phyloP scores from a whole-genome alignment of 2,888 invertebrate species.

The Galeruca laticollis region DNA sequence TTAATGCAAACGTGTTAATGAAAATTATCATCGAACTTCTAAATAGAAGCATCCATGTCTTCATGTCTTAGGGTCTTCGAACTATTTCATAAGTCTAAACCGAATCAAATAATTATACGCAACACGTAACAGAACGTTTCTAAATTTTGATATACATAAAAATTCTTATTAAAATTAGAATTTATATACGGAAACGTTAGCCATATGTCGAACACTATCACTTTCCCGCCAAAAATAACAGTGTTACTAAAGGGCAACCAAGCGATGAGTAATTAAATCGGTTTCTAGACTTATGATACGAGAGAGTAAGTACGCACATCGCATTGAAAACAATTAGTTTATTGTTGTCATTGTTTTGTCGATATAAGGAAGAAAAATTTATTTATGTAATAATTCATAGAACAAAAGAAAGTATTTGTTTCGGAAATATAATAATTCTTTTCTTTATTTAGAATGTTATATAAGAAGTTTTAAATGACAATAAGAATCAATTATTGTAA shows the following conservation, averaged over 20 bases:
- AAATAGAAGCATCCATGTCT: too few species aligned
- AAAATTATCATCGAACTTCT: too few species aligned
- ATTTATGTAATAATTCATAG: not conserved
- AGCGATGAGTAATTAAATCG: conserved; percentile 20
- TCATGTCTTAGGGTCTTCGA: not conserved
- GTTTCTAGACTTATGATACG: not conserved
- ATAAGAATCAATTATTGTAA: too few species aligned
- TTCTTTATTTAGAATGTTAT: not conserved
- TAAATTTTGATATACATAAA: not conserved
- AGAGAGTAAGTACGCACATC: not conserved
- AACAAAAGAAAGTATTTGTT: conserved; percentile 12
- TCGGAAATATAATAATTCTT: conserved; percentile 2
- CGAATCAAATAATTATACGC: not conserved
- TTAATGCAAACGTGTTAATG: too few species aligned
- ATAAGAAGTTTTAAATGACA: too few species aligned
- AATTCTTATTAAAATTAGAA: not conserved
- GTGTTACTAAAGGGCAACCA: conserved; percentile 25
- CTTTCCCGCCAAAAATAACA: conserved; percentile 30
- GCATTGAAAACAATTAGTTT: conserved; percentile 2
- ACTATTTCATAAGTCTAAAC: not conserved
- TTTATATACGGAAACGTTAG: conserved; percentile 11
- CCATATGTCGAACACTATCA: conserved; percentile 14
- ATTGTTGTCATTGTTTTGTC: conserved; percentile 18
- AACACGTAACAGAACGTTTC: not conserved
- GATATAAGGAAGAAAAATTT: conserved; percentile 15